Evolutionary conservation across 2,888 invertebrate genomes (phyloP).

Genomic region (Dolichopus griseipennis): DNA sequence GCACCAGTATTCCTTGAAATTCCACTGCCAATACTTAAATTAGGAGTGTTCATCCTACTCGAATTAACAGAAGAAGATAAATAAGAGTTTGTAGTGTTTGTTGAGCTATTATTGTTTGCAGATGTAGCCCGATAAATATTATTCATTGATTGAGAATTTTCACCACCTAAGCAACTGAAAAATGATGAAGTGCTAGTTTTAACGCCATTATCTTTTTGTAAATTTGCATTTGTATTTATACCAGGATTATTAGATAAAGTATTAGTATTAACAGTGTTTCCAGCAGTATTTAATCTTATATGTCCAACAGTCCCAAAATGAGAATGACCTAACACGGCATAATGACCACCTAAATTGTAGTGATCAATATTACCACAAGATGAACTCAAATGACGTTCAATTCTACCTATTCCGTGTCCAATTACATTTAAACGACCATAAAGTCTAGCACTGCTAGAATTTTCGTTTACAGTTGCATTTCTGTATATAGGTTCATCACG

Average conservation of each 20-base stretch:
- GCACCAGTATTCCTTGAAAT: slow-evolving; percentile 20
- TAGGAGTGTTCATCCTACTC: slow-evolving; percentile 19
- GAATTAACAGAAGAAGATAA: not conserved
- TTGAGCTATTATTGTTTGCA: slow-evolving; percentile 22
- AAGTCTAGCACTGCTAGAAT: slow-evolving; percentile 32
- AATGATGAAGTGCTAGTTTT: slow-evolving; percentile 42
- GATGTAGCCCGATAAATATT: slow-evolving; percentile 39
- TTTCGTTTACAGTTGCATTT: slow-evolving; percentile 25
- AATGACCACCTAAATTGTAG: slow-evolving; percentile 43
- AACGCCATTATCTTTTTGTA: slow-evolving; percentile 27
- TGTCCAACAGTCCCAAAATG: slow-evolving; percentile 44
- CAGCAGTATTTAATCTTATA: slow-evolving; percentile 38
- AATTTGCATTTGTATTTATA: slow-evolving; percentile 19
- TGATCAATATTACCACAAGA: slow-evolving; percentile 56
- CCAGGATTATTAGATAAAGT: slow-evolving; percentile 23
- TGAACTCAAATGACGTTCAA: slow-evolving; percentile 54
- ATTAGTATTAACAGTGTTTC: slow-evolving; percentile 23
- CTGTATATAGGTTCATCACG: slow-evolving; percentile 45
- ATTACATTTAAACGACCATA: slow-evolving; percentile 50
- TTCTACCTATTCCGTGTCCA: slow-evolving; percentile 49
- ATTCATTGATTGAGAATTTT: slow-evolving; percentile 44
- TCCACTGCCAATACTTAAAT: not conserved
- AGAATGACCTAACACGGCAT: slow-evolving; percentile 42
- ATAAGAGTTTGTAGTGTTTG: slow-evolving; percentile 15
- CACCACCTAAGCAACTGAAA: slow-evolving; percentile 42